A percentile compares a stretch with the other conserved stretches of the same genome.
Conservation (phyloP, 2,888 invertebrate species). For the Ophion slaviceki region DNA sequence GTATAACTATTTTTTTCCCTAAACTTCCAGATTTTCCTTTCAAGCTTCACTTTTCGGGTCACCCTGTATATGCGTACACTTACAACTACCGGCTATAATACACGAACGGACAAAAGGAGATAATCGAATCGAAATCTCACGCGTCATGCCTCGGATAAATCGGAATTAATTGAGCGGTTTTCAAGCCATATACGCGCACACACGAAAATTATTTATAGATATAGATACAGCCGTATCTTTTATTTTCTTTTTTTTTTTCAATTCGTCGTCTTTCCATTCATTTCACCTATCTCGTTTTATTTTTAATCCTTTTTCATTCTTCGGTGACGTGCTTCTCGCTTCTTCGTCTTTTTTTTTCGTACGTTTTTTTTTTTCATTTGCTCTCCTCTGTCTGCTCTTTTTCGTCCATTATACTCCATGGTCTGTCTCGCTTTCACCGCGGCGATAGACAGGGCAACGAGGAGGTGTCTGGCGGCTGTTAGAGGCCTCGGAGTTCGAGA, state of each 20-base stretch:
- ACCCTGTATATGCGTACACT: background rate
- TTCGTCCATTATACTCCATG: conserved; percentile 60
- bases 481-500: conserved; percentile 11
- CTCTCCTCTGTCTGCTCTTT: conserved; percentile 49
- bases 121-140: conserved; percentile 74
- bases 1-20: too few species aligned
- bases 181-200: conserved; percentile 67
- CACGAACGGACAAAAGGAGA: conserved; percentile 66
- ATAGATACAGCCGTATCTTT: conserved; percentile 49
- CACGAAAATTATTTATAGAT: conserved; percentile 7
- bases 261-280: conserved; percentile 46
- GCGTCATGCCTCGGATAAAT: conserved; percentile 82
- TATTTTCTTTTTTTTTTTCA: conserved; percentile 63
- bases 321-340: conserved; percentile 43
- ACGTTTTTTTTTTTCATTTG: conserved; percentile 21
- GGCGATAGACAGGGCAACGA: conserved; percentile 13
- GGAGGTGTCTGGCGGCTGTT: background rate
- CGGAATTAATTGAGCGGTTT: conserved; percentile 82
- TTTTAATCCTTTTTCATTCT: conserved; percentile 38
- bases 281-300: conserved; percentile 45
- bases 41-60: background rate
- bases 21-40: background rate
- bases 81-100: conserved; percentile 56
- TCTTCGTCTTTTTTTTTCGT: conserved; percentile 31
- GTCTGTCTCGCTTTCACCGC: conserved; percentile 24